A percentile compares a stretch with the other conserved stretches of the same genome.
Conservation (phyloP, 2,888 invertebrate genomes). For the Ditula angustiorana region DNA sequence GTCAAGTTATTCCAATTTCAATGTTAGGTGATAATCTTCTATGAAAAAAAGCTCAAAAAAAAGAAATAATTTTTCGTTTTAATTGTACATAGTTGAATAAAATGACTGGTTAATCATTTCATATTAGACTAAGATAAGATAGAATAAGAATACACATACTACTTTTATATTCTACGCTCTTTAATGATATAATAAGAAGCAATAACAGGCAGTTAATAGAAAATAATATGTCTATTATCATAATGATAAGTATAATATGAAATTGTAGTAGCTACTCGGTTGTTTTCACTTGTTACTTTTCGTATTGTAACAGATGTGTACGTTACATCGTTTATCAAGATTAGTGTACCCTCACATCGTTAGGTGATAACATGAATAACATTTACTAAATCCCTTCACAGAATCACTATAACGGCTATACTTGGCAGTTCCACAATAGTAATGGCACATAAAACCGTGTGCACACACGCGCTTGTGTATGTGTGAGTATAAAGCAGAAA, state of each 20-base stretch:
- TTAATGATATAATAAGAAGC: no score
- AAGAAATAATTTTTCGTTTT: no score
- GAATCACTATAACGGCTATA: constrained; percentile 27
- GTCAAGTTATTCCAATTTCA: constrained; percentile 83
- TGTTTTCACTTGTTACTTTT: neutral
- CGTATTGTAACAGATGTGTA: neutral
- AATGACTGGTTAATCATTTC: no score
- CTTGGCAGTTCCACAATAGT: constrained; percentile 22
- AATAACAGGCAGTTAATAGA: neutral
- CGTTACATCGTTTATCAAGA: constrained; percentile 13
- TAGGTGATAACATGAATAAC: constrained; percentile 27
- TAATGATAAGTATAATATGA: neutral
- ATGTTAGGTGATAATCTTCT: constrained; percentile 70
- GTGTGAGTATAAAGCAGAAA: neutral
- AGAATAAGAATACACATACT: no score
- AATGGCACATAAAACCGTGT: constrained; percentile 32
- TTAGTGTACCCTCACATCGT: constrained; percentile 1
- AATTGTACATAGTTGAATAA: no score
- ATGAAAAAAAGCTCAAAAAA: constrained; percentile 87
- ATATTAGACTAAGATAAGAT: no score
- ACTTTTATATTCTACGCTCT: no score
- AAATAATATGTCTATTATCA: no score
- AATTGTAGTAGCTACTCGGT: neutral
- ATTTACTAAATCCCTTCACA: constrained; percentile 25
- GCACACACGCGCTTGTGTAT: neutral